These are phyloP conservation scores for Oreocharis arfaki DNA, from an alignment of 2,113 vertebrate genomes.

Conservation along the genomic window DNA sequence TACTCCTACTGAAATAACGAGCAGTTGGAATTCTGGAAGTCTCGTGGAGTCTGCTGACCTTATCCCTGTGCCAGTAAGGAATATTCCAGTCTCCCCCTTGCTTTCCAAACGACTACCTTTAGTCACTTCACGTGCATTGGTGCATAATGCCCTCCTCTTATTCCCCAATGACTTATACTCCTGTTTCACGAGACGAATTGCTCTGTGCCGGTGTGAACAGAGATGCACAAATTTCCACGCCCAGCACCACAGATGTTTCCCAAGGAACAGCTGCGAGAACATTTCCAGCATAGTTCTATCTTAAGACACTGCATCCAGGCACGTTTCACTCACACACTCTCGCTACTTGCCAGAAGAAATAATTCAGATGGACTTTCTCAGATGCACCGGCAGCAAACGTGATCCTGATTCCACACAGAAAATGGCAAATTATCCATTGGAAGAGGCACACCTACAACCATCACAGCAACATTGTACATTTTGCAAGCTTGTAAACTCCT, in stretches of 20 bases:
- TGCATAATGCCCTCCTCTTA: background rate
- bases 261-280: conserved; percentile 40
- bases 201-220: background rate
- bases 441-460: background rate
- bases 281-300: conserved; percentile 27
- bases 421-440: background rate
- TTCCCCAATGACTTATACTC: background rate
- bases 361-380: background rate
- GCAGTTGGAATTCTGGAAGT: background rate
- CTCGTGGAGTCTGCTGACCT: background rate
- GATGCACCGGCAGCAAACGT: accelerated
- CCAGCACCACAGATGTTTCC: conserved; percentile 25
- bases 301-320: background rate
- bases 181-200: background rate
- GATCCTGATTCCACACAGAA: background rate
- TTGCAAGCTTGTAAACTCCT: background rate
- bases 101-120: background rate
- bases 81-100: background rate
- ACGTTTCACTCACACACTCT: background rate
- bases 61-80: background rate
- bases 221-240: background rate
- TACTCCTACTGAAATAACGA: background rate
- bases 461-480: background rate
- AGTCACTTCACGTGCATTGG: background rate
- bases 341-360: background rate